Conservation (phyloP, 2,113 vertebrate genomes). For the Progne subis region DNA sequence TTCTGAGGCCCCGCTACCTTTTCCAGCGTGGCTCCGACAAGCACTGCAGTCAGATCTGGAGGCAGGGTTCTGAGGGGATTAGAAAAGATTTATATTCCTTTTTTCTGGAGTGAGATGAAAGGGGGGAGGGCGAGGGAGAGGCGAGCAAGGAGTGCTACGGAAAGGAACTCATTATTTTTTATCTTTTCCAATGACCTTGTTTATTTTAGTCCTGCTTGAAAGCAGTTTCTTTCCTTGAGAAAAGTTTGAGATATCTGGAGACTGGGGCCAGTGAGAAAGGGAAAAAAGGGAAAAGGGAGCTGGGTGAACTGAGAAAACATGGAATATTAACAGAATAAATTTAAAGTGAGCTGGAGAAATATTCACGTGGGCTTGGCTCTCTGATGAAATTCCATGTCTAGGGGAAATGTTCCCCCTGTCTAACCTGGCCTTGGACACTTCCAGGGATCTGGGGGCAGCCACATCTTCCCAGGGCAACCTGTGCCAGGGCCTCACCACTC, state of each 20-base stretch:
- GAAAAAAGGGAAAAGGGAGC: not conserved
- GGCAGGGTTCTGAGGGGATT: constrained; percentile 58
- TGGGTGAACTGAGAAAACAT: not conserved
- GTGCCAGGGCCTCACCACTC: not conserved
- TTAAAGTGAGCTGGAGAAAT: not conserved
- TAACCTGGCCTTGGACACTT: not conserved
- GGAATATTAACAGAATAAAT: not conserved
- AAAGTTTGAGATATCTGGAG: constrained; percentile 27
- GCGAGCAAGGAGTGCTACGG: not conserved
- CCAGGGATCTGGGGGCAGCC: not conserved
- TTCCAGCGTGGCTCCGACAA: not conserved
- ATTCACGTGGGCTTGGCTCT: accelerated
- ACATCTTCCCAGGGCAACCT: not conserved
- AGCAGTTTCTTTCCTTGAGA: constrained; percentile 3
- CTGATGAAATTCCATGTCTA: not conserved
- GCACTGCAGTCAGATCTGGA: not conserved
- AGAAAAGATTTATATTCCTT: constrained; percentile 66
- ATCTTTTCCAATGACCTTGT: constrained; percentile 72
- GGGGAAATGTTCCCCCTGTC: not conserved
- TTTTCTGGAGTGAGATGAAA: constrained; percentile 69
- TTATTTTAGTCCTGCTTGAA: constrained; percentile 66
- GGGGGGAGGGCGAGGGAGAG: not conserved
- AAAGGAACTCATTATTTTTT: constrained; percentile 70
- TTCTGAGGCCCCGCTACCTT: not conserved
- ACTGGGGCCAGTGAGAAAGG: not conserved